Conservation (phyloP, 2,888 invertebrate genomes). For the Tuberolachnus salignus region DNA sequence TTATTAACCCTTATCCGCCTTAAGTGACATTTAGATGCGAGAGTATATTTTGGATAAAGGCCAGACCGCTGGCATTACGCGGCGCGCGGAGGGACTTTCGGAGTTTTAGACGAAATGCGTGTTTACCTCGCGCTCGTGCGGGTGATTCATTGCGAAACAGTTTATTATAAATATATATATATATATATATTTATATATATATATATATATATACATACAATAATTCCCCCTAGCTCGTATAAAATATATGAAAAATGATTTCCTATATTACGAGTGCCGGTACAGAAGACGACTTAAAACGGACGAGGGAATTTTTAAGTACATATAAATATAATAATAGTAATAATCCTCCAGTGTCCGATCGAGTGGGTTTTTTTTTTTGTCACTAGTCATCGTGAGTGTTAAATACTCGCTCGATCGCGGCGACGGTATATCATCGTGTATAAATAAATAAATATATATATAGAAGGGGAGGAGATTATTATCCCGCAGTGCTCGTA, state of each 20-base stretch:
- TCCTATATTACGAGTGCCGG: slow-evolving; percentile 6
- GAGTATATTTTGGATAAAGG: slow-evolving; percentile 40
- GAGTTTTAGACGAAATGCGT: slow-evolving; percentile 14
- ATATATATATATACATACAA: neutral
- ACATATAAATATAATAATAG: neutral
- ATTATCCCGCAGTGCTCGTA: neutral
- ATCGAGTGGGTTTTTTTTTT: neutral
- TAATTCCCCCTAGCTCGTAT: slow-evolving; percentile 11
- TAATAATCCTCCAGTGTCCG: neutral
- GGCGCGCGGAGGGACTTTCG: neutral
- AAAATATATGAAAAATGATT: slow-evolving; percentile 48
- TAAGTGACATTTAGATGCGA: slow-evolving; percentile 46
- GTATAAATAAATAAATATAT: neutral
- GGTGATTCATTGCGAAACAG: slow-evolving; percentile 41
- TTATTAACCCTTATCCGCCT: slow-evolving; percentile 46
- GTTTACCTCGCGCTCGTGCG: slow-evolving; percentile 18
- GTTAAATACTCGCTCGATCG: slow-evolving; percentile 30
- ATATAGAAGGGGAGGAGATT: neutral
- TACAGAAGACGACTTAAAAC: slow-evolving; percentile 31
- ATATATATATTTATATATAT: too few relatives aligned
- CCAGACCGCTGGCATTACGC: slow-evolving; percentile 36
- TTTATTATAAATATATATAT: too few relatives aligned
- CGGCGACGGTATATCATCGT: neutral
- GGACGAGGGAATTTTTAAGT: slow-evolving; percentile 20
- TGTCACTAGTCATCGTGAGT: slow-evolving; percentile 38